Percentiles rank a stretch among this genome's conserved stretches.
Evolutionary conservation across 2,797 vertebrate genomes (phyloP).

Genomic region (Peromyscus eremicus): DNA sequence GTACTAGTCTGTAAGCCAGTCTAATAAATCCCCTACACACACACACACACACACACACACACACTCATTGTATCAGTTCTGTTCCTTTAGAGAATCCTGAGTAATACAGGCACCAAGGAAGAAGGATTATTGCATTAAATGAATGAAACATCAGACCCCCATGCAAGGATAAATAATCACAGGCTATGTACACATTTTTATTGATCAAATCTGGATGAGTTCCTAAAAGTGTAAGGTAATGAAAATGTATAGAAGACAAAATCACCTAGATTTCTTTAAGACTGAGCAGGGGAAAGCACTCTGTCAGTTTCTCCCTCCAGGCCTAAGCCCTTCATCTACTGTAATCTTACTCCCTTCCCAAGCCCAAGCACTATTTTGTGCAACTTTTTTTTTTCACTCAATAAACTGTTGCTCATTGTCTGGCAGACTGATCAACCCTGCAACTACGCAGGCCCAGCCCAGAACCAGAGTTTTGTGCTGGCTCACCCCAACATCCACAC

Average conservation of each 20-base stretch:
- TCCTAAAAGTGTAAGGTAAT: not conserved
- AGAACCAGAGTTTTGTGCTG: not conserved
- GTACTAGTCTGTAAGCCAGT: not conserved
- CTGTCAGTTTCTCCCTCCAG: not conserved
- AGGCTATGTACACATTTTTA: not conserved
- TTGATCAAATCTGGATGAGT: not conserved
- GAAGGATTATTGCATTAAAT: constrained; percentile 12
- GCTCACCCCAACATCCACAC: not conserved
- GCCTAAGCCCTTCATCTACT: not conserved
- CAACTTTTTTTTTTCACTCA: not conserved
- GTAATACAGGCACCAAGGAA: not conserved
- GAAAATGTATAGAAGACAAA: constrained; percentile 1
- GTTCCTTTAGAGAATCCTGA: not conserved
- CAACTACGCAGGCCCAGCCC: not conserved
- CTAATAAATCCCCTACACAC: not conserved
- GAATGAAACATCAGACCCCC: not conserved
- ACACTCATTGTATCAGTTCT: not conserved
- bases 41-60: not conserved
- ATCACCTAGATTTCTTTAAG: not conserved
- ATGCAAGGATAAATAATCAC: not conserved
- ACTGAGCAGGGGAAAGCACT: not conserved
- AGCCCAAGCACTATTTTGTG: not conserved
- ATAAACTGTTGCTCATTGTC: not conserved
- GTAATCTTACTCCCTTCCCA: not conserved
- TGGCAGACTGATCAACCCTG: not conserved